Evolutionary conservation across 1,140 invertebrate genomes (phyloP), one percentile per base, ranked within the genome.

Genomic region (Physella acuta): DNA sequence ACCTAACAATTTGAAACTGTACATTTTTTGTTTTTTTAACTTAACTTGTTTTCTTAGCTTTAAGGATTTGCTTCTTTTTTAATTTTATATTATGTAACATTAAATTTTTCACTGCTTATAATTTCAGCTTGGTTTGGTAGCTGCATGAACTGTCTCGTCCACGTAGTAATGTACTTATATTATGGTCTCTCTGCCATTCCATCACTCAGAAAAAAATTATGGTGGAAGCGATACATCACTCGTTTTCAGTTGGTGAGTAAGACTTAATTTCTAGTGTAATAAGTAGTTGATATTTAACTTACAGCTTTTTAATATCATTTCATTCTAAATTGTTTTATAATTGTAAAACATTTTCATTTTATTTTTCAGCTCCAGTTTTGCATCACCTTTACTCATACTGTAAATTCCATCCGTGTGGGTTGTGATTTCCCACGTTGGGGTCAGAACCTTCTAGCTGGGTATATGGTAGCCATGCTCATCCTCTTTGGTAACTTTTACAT

Each of bases 141-240:
- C 36, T 91, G 94, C 89, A 90, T 95, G 16, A 97, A 98, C 85
- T 94, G 93, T 70, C 90, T 90, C 59, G 93, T 97, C 37, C 94
- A 97, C 82, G 91, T 97, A 0, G 85, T 97, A 16, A 97, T 97
- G 94, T 97, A 98, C 82, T 88, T 90, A 3, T 98, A 97, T 83
- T 97, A 97, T 83, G 92, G 91, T 0, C 83, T 96, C 3, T 90
- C 92, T 8, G 91, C 92, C 0, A 88, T 94, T 24, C 92, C 93
- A 0, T 81, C 87, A 0, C 85, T 95, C 8, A 86, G 89, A 78
- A 90, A 90, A 78, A 94, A 92, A 80, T 85, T 96, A 0, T 95
- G 93, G 93, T 97, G 93, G 93, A 97, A 97, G 83, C 94, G 93
- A 80, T 95, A 96, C 80, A 88, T 97, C 59, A 97, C 95, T 0